A percentile compares a stretch with the other conserved stretches of the same genome.
Evolutionary conservation across 1,140 invertebrate genomes (phyloP).

Genomic region (Manduca sexta): DNA sequence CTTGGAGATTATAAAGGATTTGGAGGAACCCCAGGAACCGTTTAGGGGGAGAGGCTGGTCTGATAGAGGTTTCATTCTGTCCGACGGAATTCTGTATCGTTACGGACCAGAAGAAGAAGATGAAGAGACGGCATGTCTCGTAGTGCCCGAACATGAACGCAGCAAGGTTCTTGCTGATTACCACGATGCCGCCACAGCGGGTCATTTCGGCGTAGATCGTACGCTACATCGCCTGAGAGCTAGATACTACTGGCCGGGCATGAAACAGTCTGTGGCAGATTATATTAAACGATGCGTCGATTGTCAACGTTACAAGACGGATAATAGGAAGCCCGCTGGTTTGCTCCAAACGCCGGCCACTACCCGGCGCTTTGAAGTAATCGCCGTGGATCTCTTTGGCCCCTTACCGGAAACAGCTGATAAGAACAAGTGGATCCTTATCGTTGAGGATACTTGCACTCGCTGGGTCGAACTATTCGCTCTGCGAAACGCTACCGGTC

Average conservation of each 20-base stretch:
- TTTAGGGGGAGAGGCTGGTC: constrained; percentile 6
- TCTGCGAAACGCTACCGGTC: too few species aligned
- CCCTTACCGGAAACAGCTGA: neutral
- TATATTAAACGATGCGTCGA: constrained; percentile 16
- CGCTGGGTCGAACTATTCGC: too few species aligned
- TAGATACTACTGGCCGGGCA: constrained; percentile 4
- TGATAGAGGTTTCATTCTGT: constrained; percentile 9
- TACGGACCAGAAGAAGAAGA: constrained; percentile 9
- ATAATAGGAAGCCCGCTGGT: constrained; percentile 28
- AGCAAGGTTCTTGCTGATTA: constrained; percentile 10
- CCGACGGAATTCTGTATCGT: constrained; percentile 10
- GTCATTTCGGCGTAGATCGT: constrained; percentile 30
- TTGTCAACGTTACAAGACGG: constrained; percentile 20
- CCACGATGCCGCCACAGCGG: constrained; percentile 29
- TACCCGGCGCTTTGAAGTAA: constrained; percentile 25
- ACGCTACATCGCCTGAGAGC: constrained; percentile 7
- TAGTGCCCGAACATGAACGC: too few species aligned
- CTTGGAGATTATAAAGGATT: too few species aligned
- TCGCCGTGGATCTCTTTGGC: constrained; percentile 21
- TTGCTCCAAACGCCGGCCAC: constrained; percentile 26
- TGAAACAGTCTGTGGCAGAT: constrained; percentile 24
- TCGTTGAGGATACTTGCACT: too few species aligned
- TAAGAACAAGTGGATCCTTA: too few species aligned
- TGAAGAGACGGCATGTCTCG: constrained; percentile 10
- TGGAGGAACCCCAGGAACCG: too few species aligned